phyloP scores from a whole-genome alignment of 2,797 vertebrate species.

The Buceros bicornis region DNA sequence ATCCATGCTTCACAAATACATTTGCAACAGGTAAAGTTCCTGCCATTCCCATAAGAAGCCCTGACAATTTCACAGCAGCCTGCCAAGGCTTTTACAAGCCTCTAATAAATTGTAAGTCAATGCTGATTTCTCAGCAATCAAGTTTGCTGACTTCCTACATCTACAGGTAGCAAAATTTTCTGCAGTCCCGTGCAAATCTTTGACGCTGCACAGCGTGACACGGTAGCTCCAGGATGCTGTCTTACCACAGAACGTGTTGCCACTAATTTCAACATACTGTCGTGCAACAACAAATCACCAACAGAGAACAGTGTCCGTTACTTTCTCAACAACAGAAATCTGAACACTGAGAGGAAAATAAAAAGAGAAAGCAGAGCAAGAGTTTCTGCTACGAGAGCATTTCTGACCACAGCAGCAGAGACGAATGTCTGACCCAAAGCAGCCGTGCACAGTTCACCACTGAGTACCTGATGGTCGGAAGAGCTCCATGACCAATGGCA shows the following conservation, averaged over 20 bases:
- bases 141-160: background rate
- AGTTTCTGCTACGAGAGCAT: background rate
- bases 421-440: fast-evolving
- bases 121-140: background rate
- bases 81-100: background rate
- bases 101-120: background rate
- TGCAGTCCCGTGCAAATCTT: background rate
- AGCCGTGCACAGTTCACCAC: background rate
- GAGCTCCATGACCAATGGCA: background rate
- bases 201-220: background rate
- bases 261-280: fast-evolving
- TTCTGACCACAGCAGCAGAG: no score
- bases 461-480: background rate
- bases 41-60: background rate
- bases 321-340: background rate
- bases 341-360: background rate
- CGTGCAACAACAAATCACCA: background rate
- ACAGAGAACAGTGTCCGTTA: background rate
- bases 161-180: background rate
- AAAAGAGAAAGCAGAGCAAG: background rate
- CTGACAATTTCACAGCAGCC: background rate
- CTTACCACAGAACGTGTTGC: background rate
- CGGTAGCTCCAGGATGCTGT: background rate
- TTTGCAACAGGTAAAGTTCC: background rate
- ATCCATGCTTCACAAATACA: background rate